Percentiles rank a stretch among this genome's conserved stretches.
These are phyloP conservation scores for Harpalus rufipes DNA, from an alignment of 2,888 invertebrate genomes.

Conservation along the genomic window DNA sequence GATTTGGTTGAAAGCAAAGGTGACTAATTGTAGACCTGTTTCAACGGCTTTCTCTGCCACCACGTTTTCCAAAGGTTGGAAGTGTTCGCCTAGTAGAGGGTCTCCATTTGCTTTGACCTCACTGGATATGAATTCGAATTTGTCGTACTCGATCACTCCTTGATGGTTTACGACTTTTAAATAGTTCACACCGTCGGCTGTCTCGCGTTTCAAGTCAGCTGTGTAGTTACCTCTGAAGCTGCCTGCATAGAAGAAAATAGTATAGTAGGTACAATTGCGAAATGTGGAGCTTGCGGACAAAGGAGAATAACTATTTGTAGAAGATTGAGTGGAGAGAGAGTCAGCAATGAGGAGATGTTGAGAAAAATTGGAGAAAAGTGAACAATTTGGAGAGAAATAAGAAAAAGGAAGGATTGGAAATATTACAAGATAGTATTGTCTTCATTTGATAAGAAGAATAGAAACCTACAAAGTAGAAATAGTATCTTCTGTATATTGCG, in stretches of 20 bases:
- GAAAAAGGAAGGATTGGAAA: too few relatives aligned
- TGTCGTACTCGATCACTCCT: not conserved
- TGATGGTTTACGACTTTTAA: not conserved
- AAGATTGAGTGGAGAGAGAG: too few relatives aligned
- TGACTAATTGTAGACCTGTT: not conserved
- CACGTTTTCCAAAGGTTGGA: not conserved
- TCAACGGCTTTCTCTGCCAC: not conserved
- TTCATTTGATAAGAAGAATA: too few relatives aligned
- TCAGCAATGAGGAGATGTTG: too few relatives aligned
- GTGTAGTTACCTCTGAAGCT: not conserved
- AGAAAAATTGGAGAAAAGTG: too few relatives aligned
- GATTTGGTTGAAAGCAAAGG: conserved; percentile 3
- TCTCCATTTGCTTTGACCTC: not conserved
- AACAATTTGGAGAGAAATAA: too few relatives aligned
- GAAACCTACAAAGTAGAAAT: too few relatives aligned
- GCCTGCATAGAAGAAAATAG: not conserved
- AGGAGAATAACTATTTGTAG: too few relatives aligned
- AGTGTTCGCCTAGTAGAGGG: not conserved
- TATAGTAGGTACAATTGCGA: too few relatives aligned
- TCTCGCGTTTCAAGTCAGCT: not conserved
- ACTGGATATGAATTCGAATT: conserved; percentile 1
- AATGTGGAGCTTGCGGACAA: too few relatives aligned
- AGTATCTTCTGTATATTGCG: too few relatives aligned
- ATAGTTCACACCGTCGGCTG: not conserved
- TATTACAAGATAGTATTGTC: too few relatives aligned